Evolutionary conservation across 2,888 invertebrate genomes (phyloP).

Genomic region (Atherix ibis): DNA sequence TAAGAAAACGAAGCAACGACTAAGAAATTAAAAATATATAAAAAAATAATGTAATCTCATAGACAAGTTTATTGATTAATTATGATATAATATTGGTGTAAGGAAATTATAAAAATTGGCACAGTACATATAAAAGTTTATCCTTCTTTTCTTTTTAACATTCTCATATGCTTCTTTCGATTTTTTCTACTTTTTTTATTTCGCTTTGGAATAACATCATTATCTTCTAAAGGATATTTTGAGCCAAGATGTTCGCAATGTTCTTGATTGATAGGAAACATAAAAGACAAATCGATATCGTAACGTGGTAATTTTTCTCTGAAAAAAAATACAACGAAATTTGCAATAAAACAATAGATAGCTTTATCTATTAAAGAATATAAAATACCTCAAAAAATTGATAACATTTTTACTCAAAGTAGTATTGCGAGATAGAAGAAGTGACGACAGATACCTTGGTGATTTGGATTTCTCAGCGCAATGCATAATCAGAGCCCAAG

Average conservation of each 20-base stretch:
- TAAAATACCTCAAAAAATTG: constrained; percentile 25
- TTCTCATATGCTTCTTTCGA: too few species aligned
- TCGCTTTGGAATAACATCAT: too few species aligned
- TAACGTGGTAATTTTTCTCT: constrained; percentile 40
- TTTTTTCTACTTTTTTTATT: too few species aligned
- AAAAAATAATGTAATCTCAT: too few species aligned
- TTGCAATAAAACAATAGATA: constrained; percentile 2
- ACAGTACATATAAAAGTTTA: too few species aligned
- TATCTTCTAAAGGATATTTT: too few species aligned
- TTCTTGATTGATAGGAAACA: constrained; percentile 66
- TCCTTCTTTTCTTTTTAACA: too few species aligned
- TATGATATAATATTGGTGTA: too few species aligned
- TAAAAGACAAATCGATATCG: constrained; percentile 70
- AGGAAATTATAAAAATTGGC: too few species aligned
- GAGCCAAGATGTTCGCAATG: constrained; percentile 33
- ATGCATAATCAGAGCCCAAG: constrained; percentile 70
- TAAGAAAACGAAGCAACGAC: too few species aligned
- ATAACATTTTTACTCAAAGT: constrained; percentile 40
- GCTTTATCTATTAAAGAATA: not conserved
- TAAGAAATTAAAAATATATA: too few species aligned
- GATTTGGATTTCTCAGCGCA: constrained; percentile 71
- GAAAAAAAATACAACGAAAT: constrained; percentile 7
- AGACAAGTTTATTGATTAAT: too few species aligned
- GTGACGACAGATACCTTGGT: constrained; percentile 64
- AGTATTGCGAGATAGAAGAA: constrained; percentile 54